Conservation (phyloP, 2,113 vertebrate species). For the Ceyx margarethae region DNA sequence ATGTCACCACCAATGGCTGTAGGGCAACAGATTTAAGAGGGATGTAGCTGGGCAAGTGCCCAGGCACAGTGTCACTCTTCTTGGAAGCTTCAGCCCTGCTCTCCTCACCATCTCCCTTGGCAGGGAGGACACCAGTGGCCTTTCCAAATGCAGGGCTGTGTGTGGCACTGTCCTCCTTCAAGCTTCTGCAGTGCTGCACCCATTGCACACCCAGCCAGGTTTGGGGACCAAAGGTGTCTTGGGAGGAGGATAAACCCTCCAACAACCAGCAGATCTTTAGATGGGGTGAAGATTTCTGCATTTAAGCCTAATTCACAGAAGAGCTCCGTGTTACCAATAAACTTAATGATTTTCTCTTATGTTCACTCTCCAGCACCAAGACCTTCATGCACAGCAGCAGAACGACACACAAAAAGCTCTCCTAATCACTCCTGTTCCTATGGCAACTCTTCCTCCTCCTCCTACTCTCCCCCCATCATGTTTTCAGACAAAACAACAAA, state of each 20-base stretch:
- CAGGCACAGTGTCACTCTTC: not conserved
- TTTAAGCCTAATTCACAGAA: not conserved
- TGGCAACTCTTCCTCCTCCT: slow-evolving; percentile 63
- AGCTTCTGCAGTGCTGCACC: not conserved
- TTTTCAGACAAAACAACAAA: slow-evolving; percentile 54
- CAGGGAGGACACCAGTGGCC: not conserved
- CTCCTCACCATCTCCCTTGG: accelerated
- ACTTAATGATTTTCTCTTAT: not conserved
- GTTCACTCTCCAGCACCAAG: slow-evolving; percentile 1
- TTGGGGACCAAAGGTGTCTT: not conserved
- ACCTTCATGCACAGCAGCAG: not conserved
- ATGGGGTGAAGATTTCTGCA: not conserved
- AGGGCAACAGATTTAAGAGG: accelerated
- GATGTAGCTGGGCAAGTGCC: accelerated
- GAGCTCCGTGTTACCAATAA: not conserved
- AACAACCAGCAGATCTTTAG: not conserved
- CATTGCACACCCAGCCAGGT: not conserved
- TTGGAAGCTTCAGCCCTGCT: not conserved
- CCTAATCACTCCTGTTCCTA: slow-evolving; percentile 44
- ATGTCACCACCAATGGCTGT: not conserved
- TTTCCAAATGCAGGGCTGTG: not conserved
- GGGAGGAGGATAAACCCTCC: not conserved
- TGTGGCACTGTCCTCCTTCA: not conserved
- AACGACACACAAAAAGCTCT: slow-evolving; percentile 31
- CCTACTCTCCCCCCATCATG: slow-evolving; percentile 16